Percentiles rank a stretch among this genome's conserved stretches.
Conservation (phyloP, 2,888 invertebrate genomes). For the Boloria euphrosyne region DNA sequence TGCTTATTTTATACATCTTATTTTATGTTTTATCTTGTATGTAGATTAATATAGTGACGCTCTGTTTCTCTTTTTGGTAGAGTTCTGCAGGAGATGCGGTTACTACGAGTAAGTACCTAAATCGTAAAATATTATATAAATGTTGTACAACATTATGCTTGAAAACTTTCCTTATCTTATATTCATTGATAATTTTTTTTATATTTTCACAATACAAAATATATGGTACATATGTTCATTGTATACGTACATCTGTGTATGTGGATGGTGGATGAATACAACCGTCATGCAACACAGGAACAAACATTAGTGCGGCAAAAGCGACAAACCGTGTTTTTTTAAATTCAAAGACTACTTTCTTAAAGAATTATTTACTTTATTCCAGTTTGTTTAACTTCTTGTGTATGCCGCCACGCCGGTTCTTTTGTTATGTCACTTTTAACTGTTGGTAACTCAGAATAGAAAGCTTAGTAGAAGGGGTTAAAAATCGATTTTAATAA, state of each 20-base stretch:
- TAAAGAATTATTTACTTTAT: constrained; percentile 56
- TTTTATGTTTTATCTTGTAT: too few species aligned
- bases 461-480: constrained; percentile 8
- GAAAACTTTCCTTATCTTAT: too few species aligned
- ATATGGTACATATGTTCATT: neutral
- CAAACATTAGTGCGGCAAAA: constrained; percentile 45
- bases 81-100: too few species aligned
- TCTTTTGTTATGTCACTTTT: constrained; percentile 39
- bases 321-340: constrained; percentile 50
- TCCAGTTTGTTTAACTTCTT: constrained; percentile 50
- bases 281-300: constrained; percentile 41
- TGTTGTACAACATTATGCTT: too few species aligned
- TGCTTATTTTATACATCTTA: too few species aligned
- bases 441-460: constrained; percentile 12
- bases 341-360: constrained; percentile 60
- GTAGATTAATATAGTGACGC: too few species aligned
- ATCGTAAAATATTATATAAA: too few species aligned
- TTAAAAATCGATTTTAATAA: neutral
- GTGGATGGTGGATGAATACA: too few species aligned
- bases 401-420: constrained; percentile 24
- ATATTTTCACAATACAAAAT: too few species aligned
- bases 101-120: too few species aligned
- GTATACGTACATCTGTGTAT: neutral
- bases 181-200: too few species aligned
- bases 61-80: too few species aligned